Conservation (phyloP, 1,140 invertebrate genomes). For the Rhagoletis zephyria region DNA sequence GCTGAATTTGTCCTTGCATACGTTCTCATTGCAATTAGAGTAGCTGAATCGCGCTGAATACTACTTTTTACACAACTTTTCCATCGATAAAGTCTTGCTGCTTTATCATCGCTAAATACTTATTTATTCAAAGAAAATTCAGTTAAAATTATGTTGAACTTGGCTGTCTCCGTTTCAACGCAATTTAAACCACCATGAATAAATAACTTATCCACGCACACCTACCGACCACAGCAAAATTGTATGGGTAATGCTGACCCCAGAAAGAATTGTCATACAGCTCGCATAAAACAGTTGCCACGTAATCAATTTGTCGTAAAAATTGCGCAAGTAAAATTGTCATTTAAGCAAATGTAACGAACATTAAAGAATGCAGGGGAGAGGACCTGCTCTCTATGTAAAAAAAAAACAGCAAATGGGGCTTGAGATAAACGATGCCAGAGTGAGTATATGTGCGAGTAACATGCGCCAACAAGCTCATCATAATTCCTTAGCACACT, state of each 20-base stretch:
- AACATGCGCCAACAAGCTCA: slow-evolving; percentile 59
- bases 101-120: too few species aligned
- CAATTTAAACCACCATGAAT: neutral
- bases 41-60: too few species aligned
- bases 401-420: neutral
- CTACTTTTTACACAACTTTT: too few species aligned
- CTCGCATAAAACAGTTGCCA: slow-evolving; percentile 6
- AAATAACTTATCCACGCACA: neutral
- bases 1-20: too few species aligned
- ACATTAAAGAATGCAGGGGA: neutral
- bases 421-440: neutral
- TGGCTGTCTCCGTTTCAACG: neutral
- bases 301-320: slow-evolving; percentile 53
- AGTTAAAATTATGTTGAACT: too few species aligned
- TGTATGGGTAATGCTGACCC: neutral
- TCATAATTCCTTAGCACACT: slow-evolving; percentile 67
- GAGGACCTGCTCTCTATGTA: neutral
- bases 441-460: neutral
- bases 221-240: neutral
- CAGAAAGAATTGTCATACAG: neutral
- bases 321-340: neutral
- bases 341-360: slow-evolving; percentile 17
- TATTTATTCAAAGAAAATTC: too few species aligned
- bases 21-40: too few species aligned
- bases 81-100: too few species aligned